A percentile compares a stretch with the other conserved stretches of the same genome.
These are phyloP conservation scores for Laspeyria flexula DNA, from an alignment of 2,888 invertebrate genomes.

Conservation along the genomic window DNA sequence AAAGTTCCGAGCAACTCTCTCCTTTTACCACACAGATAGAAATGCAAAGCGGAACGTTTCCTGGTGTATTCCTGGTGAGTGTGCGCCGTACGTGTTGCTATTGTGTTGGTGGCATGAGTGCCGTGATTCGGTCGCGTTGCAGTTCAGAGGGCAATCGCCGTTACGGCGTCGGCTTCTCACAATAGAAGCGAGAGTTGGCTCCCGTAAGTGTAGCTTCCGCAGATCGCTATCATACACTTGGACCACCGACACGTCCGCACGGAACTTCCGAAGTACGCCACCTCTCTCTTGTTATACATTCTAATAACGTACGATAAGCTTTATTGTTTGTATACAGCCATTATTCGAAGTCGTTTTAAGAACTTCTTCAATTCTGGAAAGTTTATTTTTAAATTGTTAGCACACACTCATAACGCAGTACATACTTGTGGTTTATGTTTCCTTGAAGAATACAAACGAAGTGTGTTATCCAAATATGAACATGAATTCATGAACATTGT, in stretches of 20 bases:
- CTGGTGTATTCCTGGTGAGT: constrained; percentile 63
- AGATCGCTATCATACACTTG: constrained; percentile 68
- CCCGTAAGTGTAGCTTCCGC: constrained; percentile 66
- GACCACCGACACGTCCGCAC: constrained; percentile 57
- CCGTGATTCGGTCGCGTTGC: constrained; percentile 60
- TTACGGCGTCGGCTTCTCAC: constrained; percentile 68
- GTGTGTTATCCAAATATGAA: constrained; percentile 29
- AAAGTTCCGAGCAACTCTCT: constrained; percentile 74
- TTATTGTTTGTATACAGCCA: neutral
- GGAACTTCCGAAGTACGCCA: constrained; percentile 63
- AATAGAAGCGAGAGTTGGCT: constrained; percentile 78
- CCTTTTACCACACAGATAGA: constrained; percentile 71
- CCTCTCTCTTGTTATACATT: constrained; percentile 48
- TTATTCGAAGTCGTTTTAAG: constrained; percentile 2
- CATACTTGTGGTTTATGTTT: constrained; percentile 31
- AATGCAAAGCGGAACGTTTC: constrained; percentile 84
- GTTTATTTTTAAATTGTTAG: constrained; percentile 15
- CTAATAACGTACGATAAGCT: neutral
- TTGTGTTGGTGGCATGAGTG: constrained; percentile 59
- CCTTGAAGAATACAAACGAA: constrained; percentile 17
- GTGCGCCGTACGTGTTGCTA: constrained; percentile 56
- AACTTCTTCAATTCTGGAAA: neutral
- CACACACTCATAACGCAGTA: constrained; percentile 14
- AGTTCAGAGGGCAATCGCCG: constrained; percentile 75
- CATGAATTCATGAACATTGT: constrained; percentile 34